phyloP scores from a whole-genome alignment of 2,113 vertebrate genomes.

The Leuciscus idus region DNA sequence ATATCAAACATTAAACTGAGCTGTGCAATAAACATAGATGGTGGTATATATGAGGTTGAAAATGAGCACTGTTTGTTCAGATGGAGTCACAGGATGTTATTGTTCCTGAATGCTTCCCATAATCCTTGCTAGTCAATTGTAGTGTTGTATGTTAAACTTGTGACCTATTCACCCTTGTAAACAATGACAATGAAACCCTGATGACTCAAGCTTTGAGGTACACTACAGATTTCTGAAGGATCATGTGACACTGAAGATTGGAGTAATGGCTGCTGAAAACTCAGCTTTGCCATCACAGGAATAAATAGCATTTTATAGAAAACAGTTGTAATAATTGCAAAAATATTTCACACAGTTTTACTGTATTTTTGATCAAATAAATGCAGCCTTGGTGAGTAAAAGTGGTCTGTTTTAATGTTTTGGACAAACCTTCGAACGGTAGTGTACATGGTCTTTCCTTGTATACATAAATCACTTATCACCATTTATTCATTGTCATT shows the following conservation, averaged over 20 bases:
- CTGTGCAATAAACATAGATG: background rate
- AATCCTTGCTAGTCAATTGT: background rate
- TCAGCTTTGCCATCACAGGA: background rate
- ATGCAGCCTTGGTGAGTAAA: background rate
- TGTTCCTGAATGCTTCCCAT: background rate
- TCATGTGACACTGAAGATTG: background rate
- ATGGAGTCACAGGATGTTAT: constrained; percentile 1
- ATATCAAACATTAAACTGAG: background rate
- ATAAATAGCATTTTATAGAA: too few relatives aligned
- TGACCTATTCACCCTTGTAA: background rate
- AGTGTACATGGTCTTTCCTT: background rate
- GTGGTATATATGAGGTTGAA: background rate
- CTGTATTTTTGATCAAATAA: background rate
- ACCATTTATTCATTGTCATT: background rate
- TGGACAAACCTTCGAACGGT: background rate
- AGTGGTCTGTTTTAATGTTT: background rate
- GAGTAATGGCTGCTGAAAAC: background rate
- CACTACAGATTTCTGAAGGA: background rate
- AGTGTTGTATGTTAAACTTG: background rate
- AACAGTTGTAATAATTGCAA: background rate
- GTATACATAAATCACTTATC: background rate
- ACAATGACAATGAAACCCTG: background rate
- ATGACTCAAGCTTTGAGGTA: background rate
- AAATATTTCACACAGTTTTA: background rate
- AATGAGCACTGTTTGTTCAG: background rate